Base-by-base conservation (phyloP, 2,797 vertebrate species). In the Megalops cyprinoides region DNA sequence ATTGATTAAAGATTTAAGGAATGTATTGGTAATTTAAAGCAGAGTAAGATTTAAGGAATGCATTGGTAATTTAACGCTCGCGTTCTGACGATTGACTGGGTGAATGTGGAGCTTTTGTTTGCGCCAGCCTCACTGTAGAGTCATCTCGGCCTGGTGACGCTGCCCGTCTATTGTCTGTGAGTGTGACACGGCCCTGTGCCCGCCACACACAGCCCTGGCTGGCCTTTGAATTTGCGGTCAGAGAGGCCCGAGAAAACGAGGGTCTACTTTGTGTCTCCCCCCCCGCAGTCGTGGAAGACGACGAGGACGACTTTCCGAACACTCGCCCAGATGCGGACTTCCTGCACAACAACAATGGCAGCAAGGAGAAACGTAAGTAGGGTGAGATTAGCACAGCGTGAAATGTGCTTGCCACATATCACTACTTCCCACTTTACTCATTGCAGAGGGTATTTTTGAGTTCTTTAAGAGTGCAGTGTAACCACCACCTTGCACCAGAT, bases 341-440 rank as follows among this genome's bases (percentile, higher is more conserved):
- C 89, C 92, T 97, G 80, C 96, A 97, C 89, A 98, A 94, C 90
- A 96, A 94, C 88, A 98, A 97, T 81, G 97, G 93, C 90, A 97
- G 93, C 92, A 98, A 97, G 89, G 98, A 99, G 87, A 99, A 98
- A 92, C 39, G 98, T 98, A 91, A 96, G 98, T 95, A 39, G 44
- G 6, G 8, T 44, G 67, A 10, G 31, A 67, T 20, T 39, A 20
- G 12, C 39, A 9, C 3, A 18, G 0, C 39, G 8, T 2, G 34
- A 14, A 67, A 39, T 15, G 4, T 14, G 51, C 15, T 18, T 53
- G 3, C 51, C 18, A 53, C 2, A 15, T 20, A n/a, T n/a, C n/a
- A n/a, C n/a, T n/a, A 58, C 55, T 58, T 18, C 6, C 23, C 7
- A n/a, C 34, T 60, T 60, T 12, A 28, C 10, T 65, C 34, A 2